Evolutionary conservation across 2,888 invertebrate genomes (phyloP).

Genomic region (Himalopsyche kuldschensis): DNA sequence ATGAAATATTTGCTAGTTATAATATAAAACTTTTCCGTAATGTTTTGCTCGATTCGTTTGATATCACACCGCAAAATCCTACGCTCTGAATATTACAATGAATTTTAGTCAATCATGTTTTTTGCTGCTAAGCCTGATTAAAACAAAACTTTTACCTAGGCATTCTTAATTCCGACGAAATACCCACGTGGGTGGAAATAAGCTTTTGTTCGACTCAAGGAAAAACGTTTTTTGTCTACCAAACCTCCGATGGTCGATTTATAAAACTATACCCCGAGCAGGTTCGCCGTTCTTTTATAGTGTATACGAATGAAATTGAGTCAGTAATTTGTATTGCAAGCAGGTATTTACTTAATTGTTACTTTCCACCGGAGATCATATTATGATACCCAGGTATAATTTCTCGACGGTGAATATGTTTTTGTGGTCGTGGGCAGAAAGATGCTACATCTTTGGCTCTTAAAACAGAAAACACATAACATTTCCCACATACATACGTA

Average conservation of each 20-base stretch:
- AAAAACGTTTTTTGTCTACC: background rate
- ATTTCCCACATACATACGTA: background rate
- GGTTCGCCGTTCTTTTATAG: background rate
- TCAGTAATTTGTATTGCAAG: background rate
- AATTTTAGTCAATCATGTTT: background rate
- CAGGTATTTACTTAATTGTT: background rate
- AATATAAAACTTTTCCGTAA: background rate
- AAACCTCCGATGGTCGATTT: background rate
- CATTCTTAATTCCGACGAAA: background rate
- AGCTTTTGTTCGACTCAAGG: background rate
- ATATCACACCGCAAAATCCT: background rate
- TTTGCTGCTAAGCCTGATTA: background rate
- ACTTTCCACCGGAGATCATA: background rate
- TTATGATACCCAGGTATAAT: background rate
- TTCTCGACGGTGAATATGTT: background rate
- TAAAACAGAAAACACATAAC: background rate
- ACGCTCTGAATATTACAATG: background rate
- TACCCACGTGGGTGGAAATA: background rate
- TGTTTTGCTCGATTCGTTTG: background rate
- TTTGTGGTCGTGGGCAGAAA: background rate
- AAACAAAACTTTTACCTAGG: background rate
- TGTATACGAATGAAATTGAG: background rate
- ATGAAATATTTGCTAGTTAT: no score
- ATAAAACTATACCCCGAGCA: background rate
- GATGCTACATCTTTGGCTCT: background rate